Base-by-base conservation (phyloP, 2,888 invertebrate genomes). In the Clivina fossor region DNA sequence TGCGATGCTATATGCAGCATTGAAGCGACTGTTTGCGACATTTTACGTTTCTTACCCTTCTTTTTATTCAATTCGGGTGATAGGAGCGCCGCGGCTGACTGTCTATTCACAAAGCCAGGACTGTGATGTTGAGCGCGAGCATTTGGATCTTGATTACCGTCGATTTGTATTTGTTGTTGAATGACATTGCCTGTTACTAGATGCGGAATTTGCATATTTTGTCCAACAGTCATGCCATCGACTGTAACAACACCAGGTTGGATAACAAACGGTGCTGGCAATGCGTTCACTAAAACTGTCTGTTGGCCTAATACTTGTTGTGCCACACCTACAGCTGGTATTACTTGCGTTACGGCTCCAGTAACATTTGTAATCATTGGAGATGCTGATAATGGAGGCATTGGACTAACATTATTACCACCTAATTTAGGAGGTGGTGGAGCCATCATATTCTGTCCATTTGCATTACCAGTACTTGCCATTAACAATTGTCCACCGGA, bases 231-330 rank as follows among this genome's bases (percentile, higher is more conserved):
- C 71, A 82, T 82, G 0, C 86, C 85, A 62, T 89, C 89, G 63
- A 89, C 83, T 0, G 86, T 81, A 81, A 89, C 84, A 61, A 88
- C 82, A 2, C 86, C 81, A 1, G 88, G 87, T 66, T 90, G 90
- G 35, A 91, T 79, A 4, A 91, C 83, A 62, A 89, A 87, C 0
- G 89, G 89, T 13, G 87, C 78, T 43, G 85, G 86, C 59, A 91
- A 74, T 0, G 90, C 84, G 67, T 92, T 92, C 1, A 93, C 85
- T 3, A 93, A 80, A 0, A 90, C 88, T 0, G 90, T 85, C 20
- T 87, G 86, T 66, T 84, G 88, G 20, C 86, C 87, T 2, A 88
- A 78, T 13, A 88, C 81, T 66, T 85, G 81, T 62, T 83, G 84
- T 1, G 81, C 79, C 1, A 80, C 79, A 0, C 79, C 80, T 0